Percentiles rank a stretch among this genome's conserved stretches.
Conservation (phyloP, 64 coral and sea anemone genomes). For the Exaiptasia diaphana region DNA sequence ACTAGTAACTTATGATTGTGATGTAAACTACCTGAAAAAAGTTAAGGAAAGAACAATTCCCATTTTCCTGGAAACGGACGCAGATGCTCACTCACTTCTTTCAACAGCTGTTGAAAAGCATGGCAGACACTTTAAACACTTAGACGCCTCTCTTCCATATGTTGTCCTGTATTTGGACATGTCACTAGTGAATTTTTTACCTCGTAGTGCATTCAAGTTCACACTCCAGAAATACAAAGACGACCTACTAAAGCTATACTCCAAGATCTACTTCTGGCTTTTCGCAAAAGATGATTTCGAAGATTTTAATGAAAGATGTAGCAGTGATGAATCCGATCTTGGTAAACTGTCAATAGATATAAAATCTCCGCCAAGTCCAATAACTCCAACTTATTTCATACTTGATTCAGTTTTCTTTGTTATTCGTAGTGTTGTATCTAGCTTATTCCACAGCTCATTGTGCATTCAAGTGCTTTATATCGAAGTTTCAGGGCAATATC, state of each 20-base stretch:
- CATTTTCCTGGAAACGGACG: slow-evolving; percentile 3
- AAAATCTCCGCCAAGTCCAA: too few relatives aligned
- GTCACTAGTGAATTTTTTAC: slow-evolving; percentile 20
- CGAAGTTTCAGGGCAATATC: too few relatives aligned
- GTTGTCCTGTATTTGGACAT: slow-evolving; percentile 38
- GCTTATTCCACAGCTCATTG: too few relatives aligned
- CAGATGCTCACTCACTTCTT: slow-evolving; percentile 20
- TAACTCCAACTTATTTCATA: too few relatives aligned
- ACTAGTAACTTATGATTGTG: slow-evolving; percentile 1
- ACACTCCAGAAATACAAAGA: slow-evolving; percentile 43
- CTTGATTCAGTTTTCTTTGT: too few relatives aligned
- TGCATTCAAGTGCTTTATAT: too few relatives aligned
- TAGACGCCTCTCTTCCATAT: slow-evolving; percentile 3
- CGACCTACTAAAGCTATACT: slow-evolving; percentile 57
- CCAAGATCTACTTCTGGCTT: slow-evolving; percentile 62
- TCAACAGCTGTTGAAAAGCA: slow-evolving; percentile 41
- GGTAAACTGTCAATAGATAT: too few relatives aligned
- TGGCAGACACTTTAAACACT: slow-evolving; percentile 56
- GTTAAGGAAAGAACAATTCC: slow-evolving; percentile 74
- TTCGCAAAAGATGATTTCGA: slow-evolving; percentile 40
- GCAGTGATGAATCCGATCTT: slow-evolving; percentile 14
- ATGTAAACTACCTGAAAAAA: slow-evolving; percentile 28
- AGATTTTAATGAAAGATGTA: slow-evolving; percentile 6
- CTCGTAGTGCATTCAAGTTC: slow-evolving; percentile 37
- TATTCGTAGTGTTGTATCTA: too few relatives aligned